Evolutionary conservation across 1,140 invertebrate genomes (phyloP), one percentile per base, ranked within the genome.

Genomic region (Pachypsylla venusta): DNA sequence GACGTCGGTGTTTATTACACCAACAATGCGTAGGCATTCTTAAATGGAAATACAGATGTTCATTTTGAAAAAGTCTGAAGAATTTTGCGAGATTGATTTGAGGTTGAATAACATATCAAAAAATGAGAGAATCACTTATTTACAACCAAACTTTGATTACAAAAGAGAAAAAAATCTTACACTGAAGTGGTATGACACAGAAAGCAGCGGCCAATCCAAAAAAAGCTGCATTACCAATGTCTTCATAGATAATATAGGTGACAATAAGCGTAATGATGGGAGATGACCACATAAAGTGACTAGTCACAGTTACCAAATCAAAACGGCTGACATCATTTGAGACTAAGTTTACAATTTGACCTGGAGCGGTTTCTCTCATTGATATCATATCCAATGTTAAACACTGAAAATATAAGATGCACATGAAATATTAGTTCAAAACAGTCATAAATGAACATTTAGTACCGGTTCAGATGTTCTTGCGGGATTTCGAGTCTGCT

Each of bases 271-370:
- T 74, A 20, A 80, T 76, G 0, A 83, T 53, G 2, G 86, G 85
- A 0, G 81, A 83, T 0, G 76, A 73, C 80, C 79, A 81, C 73
- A 82, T 74, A 62, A 77, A 73, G 68, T 81, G 77, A 20, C 81
- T 69, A 61, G 80, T 75, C 19, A 80, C 71, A 2, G 74, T 75
- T 5, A 78, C 75, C 12, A 79, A 66, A 70, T 82, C 81, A 62
- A 82, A 81, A 58, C 81, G 71, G 62, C 78, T 82, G 12, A 82
- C 79, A 66, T 90, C 87, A 67, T 89, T 90, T 1, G 86, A 85
- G 42, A 91, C 75, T 2, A 90, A 70, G 73, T 91, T 91, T 1
- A 90, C 85, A 58, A 92, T 81, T 73, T 92, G 88, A 0, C 89
- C 89, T 1, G 54, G 54, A 2, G 54, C 54, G n/a, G 54, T 20